Percentiles rank a stretch among this genome's conserved stretches.
Evolutionary conservation across 2,113 vertebrate genomes (phyloP).

Genomic region (Eurypyga helias): DNA sequence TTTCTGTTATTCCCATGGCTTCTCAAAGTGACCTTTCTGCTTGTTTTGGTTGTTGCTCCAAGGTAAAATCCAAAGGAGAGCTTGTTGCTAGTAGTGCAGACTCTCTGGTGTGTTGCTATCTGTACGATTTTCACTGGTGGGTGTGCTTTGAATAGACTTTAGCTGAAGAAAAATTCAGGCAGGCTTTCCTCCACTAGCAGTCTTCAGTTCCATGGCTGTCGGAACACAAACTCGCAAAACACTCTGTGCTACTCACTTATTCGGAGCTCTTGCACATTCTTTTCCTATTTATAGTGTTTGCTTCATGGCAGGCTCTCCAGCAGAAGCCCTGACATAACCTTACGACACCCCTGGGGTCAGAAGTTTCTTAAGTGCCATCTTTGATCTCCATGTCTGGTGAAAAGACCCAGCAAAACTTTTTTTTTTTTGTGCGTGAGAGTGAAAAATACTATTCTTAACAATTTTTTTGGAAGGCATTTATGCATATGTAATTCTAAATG

Average conservation of each 20-base stretch:
- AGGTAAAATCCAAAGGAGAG: neutral
- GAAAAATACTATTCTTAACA: neutral
- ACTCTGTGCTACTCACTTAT: conserved; percentile 4
- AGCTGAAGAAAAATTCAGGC: neutral
- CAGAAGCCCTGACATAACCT: conserved; percentile 20
- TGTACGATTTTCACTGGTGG: neutral
- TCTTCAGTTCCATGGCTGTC: neutral
- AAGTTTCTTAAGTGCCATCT: neutral
- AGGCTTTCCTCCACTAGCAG: neutral
- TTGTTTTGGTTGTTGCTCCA: neutral
- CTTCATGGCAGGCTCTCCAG: neutral
- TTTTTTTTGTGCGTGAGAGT: neutral
- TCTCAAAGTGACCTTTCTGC: neutral
- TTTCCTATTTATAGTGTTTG: conserved; percentile 49
- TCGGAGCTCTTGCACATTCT: conserved; percentile 22
- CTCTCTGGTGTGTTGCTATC: neutral
- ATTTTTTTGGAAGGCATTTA: neutral
- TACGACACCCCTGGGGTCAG: neutral
- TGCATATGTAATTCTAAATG: neutral
- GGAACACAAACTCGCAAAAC: neutral
- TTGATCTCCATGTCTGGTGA: neutral
- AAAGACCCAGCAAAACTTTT: neutral
- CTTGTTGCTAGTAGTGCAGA: neutral
- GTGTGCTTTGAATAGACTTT: neutral
- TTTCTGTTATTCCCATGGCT: neutral